phyloP scores from a whole-genome alignment of 2,113 vertebrate genomes.

The Cyprinodon tularosa region DNA sequence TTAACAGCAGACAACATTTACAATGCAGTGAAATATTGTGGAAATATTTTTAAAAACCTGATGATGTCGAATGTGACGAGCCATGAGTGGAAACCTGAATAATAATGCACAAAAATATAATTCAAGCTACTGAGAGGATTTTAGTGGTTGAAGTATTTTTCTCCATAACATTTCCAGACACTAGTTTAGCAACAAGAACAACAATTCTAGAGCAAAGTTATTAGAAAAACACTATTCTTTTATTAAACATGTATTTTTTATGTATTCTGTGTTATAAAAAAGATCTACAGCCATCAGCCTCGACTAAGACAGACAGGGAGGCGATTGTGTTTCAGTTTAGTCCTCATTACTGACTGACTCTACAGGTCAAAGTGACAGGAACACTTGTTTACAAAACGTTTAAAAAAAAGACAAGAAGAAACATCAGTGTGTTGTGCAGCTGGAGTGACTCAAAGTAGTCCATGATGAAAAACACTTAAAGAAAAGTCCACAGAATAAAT shows the following conservation, averaged over 20 bases:
- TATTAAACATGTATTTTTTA: slow-evolving; percentile 82
- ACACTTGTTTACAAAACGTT: slow-evolving; percentile 53
- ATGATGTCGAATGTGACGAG: neutral
- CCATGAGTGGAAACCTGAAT: neutral
- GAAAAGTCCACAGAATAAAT: slow-evolving; percentile 70
- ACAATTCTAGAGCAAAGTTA: slow-evolving; percentile 19
- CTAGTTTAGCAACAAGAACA: slow-evolving; percentile 10
- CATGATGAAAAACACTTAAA: slow-evolving; percentile 39
- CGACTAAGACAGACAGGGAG: slow-evolving; percentile 74
- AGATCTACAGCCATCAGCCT: slow-evolving; percentile 79
- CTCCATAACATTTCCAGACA: neutral
- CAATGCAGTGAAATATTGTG: neutral
- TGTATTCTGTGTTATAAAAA: slow-evolving; percentile 81
- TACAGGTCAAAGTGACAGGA: slow-evolving; percentile 44
- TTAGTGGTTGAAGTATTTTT: neutral
- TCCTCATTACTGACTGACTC: slow-evolving; percentile 58
- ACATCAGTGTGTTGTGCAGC: slow-evolving; percentile 29
- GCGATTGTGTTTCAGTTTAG: slow-evolving; percentile 58
- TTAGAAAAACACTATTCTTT: slow-evolving; percentile 70
- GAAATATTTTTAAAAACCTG: neutral
- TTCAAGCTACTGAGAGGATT: neutral
- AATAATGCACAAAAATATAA: neutral
- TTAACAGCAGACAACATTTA: neutral
- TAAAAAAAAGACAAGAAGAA: slow-evolving; percentile 62
- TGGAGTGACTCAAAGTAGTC: slow-evolving; percentile 62